phyloP scores from a whole-genome alignment of 2,797 vertebrate species.

The Rhodeus uyekii region DNA sequence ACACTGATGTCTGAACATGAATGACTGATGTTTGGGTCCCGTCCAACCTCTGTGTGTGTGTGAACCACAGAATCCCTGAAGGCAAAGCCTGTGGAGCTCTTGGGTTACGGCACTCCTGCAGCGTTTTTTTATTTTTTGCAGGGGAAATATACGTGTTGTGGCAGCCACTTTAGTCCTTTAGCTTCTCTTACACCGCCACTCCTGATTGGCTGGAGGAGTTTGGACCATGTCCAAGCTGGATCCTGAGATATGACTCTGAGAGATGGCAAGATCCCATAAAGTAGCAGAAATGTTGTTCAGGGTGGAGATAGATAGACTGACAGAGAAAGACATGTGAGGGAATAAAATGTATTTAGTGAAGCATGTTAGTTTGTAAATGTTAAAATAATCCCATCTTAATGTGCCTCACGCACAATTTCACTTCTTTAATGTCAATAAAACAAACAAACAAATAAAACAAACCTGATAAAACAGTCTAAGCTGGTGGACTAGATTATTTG shows the following conservation, averaged over 20 bases:
- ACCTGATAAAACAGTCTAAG: background rate
- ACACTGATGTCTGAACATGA: conserved; percentile 47
- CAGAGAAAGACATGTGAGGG: conserved; percentile 18
- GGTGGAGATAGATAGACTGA: conserved; percentile 61
- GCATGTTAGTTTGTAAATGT: background rate
- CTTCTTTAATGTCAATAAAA: background rate
- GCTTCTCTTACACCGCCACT: conserved; percentile 43
- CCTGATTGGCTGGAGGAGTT: conserved; percentile 64
- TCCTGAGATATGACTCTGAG: conserved; percentile 69
- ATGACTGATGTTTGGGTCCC: conserved; percentile 44
- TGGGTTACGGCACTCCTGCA: conserved; percentile 43
- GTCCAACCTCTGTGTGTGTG: conserved; percentile 34
- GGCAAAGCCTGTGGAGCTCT: conserved; percentile 43
- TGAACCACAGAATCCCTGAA: conserved; percentile 45
- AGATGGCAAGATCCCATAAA: conserved; percentile 47
- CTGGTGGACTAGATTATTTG: background rate
- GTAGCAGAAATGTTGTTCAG: conserved; percentile 61
- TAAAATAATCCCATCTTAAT: background rate
- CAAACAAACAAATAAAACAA: background rate
- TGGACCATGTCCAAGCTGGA: conserved; percentile 75
- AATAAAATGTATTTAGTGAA: background rate
- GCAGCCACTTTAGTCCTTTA: conserved; percentile 53
- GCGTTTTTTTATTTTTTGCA: conserved; percentile 2
- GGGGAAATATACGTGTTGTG: conserved; percentile 50
- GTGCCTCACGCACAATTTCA: background rate